Evolutionary conservation across 2,888 invertebrate genomes (phyloP).

Genomic region (Selenia dentaria): DNA sequence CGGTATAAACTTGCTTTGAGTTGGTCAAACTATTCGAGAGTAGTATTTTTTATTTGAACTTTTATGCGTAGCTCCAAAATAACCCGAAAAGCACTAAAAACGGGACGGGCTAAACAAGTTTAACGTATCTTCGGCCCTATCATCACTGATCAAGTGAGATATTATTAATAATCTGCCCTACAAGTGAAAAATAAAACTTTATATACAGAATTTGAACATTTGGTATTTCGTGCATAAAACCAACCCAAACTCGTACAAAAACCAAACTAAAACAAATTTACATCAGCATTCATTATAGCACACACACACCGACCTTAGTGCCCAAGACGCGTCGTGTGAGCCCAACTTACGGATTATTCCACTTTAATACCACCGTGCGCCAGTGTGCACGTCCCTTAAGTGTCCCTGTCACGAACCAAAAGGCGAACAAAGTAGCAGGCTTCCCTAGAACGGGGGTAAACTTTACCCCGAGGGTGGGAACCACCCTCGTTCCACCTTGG

Average conservation of each 20-base stretch:
- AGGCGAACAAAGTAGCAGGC: conserved; percentile 79
- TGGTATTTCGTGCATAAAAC: no score
- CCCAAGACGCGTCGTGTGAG: conserved; percentile 13
- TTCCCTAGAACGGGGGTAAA: conserved; percentile 69
- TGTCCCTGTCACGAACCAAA: conserved; percentile 81
- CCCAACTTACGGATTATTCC: conserved; percentile 49
- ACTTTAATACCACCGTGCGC: conserved; percentile 60
- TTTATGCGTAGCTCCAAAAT: no score
- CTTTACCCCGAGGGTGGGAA: conserved; percentile 68
- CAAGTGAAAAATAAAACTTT: no score
- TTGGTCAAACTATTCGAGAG: no score
- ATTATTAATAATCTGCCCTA: no score
- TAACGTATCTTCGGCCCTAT: no score
- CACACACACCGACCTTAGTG: background rate
- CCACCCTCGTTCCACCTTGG: conserved; percentile 60
- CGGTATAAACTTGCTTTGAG: no score
- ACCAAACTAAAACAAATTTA: conserved; percentile 5
- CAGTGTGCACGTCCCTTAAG: conserved; percentile 79
- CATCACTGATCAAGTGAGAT: no score
- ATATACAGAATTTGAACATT: no score
- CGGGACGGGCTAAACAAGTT: no score
- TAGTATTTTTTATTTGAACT: no score
- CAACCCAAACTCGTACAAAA: background rate
- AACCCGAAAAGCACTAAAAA: no score
- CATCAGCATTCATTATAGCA: conserved; percentile 15